A percentile compares a stretch with the other conserved stretches of the same genome.
phyloP scores from a whole-genome alignment of 2,113 vertebrate genomes.

The Ophiodon elongatus region DNA sequence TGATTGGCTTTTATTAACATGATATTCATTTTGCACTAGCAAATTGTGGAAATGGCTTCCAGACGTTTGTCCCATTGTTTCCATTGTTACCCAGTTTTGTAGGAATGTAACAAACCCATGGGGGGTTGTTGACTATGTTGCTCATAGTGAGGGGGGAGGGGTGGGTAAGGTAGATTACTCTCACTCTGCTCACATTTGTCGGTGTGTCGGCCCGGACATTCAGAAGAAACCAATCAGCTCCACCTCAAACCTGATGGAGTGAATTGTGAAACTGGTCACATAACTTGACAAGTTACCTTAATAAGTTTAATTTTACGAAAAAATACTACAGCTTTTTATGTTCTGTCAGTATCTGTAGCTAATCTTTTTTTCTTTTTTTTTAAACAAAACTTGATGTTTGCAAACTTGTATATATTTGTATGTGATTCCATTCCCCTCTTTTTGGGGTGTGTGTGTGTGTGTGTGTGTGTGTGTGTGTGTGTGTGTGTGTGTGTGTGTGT shows the following conservation, averaged over 20 bases:
- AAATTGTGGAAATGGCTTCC: not conserved
- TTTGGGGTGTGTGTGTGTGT: slow-evolving; percentile 36
- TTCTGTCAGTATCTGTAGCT: slow-evolving; percentile 78
- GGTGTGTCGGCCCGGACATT: not conserved
- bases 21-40: not conserved
- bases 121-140: not conserved
- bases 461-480: slow-evolving; percentile 42
- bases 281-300: slow-evolving; percentile 79
- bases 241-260: slow-evolving; percentile 26
- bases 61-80: not conserved
- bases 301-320: slow-evolving; percentile 58
- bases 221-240: not conserved
- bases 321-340: slow-evolving; percentile 69
- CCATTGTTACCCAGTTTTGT: not conserved
- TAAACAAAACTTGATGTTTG: slow-evolving; percentile 72
- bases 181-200: slow-evolving; percentile 10
- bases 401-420: slow-evolving; percentile 81
- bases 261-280: slow-evolving; percentile 53
- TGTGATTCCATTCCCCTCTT: slow-evolving; percentile 53
- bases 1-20: not conserved
- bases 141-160: not conserved
- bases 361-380: slow-evolving; percentile 12
- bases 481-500: slow-evolving; percentile 39
- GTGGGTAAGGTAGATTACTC: not conserved
- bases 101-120: not conserved